phyloP scores from a whole-genome alignment of 2,888 invertebrate genomes.

The Eutolmus rufibarbis region DNA sequence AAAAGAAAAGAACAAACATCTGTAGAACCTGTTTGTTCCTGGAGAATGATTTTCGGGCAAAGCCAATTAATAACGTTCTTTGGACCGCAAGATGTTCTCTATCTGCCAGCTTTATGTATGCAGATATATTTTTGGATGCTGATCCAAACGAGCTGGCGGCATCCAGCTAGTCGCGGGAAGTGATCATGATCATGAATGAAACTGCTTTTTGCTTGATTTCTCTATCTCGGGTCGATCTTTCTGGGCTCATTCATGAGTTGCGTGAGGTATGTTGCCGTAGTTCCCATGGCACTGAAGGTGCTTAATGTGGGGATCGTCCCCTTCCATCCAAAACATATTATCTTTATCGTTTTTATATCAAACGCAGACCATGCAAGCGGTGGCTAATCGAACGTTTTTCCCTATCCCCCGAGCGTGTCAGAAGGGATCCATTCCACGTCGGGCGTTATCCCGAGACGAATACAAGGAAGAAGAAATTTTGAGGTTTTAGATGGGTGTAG shows the following conservation, averaged over 20 bases:
- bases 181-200: conserved; percentile 36
- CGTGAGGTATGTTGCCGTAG: conserved; percentile 13
- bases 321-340: neutral
- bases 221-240: neutral
- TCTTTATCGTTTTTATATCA: neutral
- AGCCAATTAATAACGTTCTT: conserved; percentile 26
- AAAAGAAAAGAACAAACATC: neutral
- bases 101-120: neutral
- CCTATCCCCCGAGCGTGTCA: neutral
- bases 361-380: neutral
- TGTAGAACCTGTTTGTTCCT: conserved; percentile 10
- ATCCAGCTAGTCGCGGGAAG: neutral
- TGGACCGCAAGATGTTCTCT: neutral
- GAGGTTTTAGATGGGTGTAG: conserved; percentile 7
- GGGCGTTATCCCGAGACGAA: neutral
- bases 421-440: neutral
- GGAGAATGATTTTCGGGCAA: conserved; percentile 11
- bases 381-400: neutral
- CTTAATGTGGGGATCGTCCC: neutral
- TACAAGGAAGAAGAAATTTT: neutral
- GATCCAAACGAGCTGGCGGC: neutral
- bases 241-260: conserved; percentile 24
- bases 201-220: conserved; percentile 33
- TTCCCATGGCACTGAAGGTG: neutral
- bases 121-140: neutral